Conservation (phyloP, 2,888 invertebrate genomes). For the Nomada lathburiana region DNA sequence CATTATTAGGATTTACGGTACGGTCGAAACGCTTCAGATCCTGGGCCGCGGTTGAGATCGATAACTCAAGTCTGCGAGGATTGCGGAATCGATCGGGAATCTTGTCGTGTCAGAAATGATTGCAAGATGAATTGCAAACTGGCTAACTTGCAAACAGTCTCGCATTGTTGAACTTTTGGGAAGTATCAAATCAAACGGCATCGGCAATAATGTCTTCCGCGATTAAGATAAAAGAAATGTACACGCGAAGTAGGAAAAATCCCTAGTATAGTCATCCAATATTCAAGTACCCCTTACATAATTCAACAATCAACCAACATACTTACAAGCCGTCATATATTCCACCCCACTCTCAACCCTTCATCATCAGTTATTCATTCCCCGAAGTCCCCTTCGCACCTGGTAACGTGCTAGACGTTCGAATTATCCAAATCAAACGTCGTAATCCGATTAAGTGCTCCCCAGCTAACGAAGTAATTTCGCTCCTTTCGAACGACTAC, state of each 20-base stretch:
- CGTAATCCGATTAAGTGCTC: conserved; percentile 13
- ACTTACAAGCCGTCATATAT: too few relatives aligned
- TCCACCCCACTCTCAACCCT: too few relatives aligned
- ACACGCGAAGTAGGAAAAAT: too few relatives aligned
- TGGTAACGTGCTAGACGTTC: background rate
- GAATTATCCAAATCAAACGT: conserved; percentile 1
- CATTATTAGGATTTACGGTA: conserved; percentile 58
- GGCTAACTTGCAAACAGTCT: too few relatives aligned
- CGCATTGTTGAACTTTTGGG: too few relatives aligned
- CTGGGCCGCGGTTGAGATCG: conserved; percentile 38
- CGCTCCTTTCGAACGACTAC: background rate
- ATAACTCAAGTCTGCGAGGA: conserved; percentile 38
- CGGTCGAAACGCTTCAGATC: conserved; percentile 40
- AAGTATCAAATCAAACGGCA: too few relatives aligned
- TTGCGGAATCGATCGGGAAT: conserved; percentile 5
- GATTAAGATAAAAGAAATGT: too few relatives aligned
- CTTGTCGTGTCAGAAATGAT: background rate
- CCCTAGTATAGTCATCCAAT: too few relatives aligned
- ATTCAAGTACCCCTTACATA: too few relatives aligned
- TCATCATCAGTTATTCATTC: background rate
- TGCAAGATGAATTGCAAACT: too few relatives aligned
- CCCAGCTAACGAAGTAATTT: background rate
- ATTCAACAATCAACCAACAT: too few relatives aligned
- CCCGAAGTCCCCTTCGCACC: background rate
- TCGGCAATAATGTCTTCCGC: too few relatives aligned